phyloP scores from a whole-genome alignment of 2,113 vertebrate species.

The Spea multiplicata region DNA sequence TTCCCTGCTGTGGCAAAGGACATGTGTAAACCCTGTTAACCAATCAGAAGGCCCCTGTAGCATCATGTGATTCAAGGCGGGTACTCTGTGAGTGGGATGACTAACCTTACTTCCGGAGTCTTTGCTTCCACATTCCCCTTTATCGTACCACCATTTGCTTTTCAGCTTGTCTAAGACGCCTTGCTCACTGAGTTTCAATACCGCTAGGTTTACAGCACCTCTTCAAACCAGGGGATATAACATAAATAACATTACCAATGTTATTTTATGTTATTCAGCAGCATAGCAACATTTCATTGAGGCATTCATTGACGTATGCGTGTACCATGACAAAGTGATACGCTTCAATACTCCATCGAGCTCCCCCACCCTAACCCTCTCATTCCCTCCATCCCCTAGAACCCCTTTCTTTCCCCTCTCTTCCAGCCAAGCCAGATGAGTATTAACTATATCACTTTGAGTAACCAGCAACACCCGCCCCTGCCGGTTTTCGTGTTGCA shows the following conservation, averaged over 20 bases:
- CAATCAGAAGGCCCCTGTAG: slow-evolving; percentile 36
- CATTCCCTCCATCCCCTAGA: slow-evolving; percentile 71
- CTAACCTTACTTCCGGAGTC: slow-evolving; percentile 99
- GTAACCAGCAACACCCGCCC: slow-evolving; percentile 91
- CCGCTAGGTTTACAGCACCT: slow-evolving; percentile 99
- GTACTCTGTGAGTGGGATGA: slow-evolving; percentile 74
- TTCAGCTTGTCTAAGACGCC: slow-evolving; percentile 99
- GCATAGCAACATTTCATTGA: slow-evolving; percentile 79
- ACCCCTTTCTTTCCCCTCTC: slow-evolving; percentile 66
- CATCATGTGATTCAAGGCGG: slow-evolving; percentile 58
- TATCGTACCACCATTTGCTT: slow-evolving; percentile 99
- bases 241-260: slow-evolving; percentile 99
- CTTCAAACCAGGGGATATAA: slow-evolving; percentile 97
- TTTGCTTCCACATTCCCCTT: slow-evolving; percentile 95
- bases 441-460: slow-evolving; percentile 94
- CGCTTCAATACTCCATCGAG: slow-evolving; percentile 90
- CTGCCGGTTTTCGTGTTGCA: slow-evolving; percentile 51
- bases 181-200: slow-evolving; percentile 99
- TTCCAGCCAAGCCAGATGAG: slow-evolving; percentile 86
- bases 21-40: slow-evolving; percentile 25
- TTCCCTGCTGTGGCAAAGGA: slow-evolving; percentile 8
- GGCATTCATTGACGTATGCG: slow-evolving; percentile 78
- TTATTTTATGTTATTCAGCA: slow-evolving; percentile 99
- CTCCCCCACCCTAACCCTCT: slow-evolving; percentile 58
- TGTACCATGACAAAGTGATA: slow-evolving; percentile 89